Percentiles rank a stretch among this genome's conserved stretches.
Conservation (phyloP, 2,113 vertebrate species). For the Myxocyprinus asiaticus region DNA sequence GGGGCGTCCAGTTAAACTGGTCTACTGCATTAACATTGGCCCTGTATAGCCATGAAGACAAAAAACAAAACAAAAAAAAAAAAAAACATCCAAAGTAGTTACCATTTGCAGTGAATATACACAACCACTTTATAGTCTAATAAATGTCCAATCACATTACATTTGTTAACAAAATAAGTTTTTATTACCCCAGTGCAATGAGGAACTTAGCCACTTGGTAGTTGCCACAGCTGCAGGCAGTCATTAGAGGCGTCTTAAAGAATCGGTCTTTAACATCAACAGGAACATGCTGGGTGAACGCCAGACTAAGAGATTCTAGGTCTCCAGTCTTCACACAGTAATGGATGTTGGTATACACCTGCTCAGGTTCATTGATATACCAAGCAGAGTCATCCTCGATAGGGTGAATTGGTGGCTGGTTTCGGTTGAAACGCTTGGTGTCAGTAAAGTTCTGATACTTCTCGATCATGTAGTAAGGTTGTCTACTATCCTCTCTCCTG, state of each 20-base stretch:
- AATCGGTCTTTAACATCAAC: constrained; percentile 80
- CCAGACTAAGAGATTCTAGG: constrained; percentile 78
- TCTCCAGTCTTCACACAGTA: constrained; percentile 77
- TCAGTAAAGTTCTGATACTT: constrained; percentile 65
- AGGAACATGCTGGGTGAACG: constrained; percentile 75
- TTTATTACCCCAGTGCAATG: constrained; percentile 76
- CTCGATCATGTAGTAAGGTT: constrained; percentile 76
- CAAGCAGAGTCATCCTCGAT: constrained; percentile 82
- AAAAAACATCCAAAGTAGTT: not conserved
- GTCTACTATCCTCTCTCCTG: constrained; percentile 66
- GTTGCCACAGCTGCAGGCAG: constrained; percentile 77
- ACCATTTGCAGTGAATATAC: no score
- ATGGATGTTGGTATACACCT: constrained; percentile 73
- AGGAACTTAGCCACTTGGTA: constrained; percentile 76
- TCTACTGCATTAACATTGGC: constrained; percentile 81
- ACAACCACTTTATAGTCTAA: no score
- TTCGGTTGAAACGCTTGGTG: constrained; percentile 59
- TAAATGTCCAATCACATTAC: no score
- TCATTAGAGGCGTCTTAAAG: constrained; percentile 86
- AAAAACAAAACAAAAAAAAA: constrained; percentile 31
- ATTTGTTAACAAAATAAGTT: no score
- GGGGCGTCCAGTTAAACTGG: constrained; percentile 85
- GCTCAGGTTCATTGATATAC: constrained; percentile 78
- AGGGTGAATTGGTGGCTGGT: constrained; percentile 73
- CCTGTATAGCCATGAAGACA: constrained; percentile 58